Base-by-base conservation (phyloP, 2,888 invertebrate genomes). In the Lithophane leautieri region DNA sequence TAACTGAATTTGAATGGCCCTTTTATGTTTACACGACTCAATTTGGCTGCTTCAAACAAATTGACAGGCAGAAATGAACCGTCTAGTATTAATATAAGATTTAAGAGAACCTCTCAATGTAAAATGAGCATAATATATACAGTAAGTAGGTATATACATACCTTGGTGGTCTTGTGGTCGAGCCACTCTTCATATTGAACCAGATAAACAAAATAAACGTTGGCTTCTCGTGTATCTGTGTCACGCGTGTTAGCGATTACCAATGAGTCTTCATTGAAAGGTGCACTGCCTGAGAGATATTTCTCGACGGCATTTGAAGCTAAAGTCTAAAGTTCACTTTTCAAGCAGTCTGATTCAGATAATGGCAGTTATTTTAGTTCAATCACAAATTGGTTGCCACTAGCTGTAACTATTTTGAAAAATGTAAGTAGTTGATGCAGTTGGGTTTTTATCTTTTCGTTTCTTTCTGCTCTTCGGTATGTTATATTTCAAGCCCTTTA, bases 211-310 rank as follows among this genome's bases (percentile, higher is more conserved):
- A 67, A 54, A n/a, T 54, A 67, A n/a, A 67, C 34, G 52, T 34
- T 2, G 1, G n/a, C 19, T 34, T 16, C 16, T 54, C 50, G 11
- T 7, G n/a, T 60, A 50, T 74, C 40, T 74, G 50, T 73, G 75
- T 52, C 75, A 52, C 47, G 28, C 74, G 28, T 73, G 60, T 42
- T n/a, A n/a, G 3, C 14, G 14, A 73, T 74, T 16, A 61, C 60
- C n/a, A 74, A 42, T 60, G 9, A 6, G 25, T 42, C 19, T 60
- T 28, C 16, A 70, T 54, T 54, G n/a, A 34, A 50, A 16, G 28
- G 22, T 11, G 6, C 34, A 34, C 34, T 34, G 34, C 34, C 34
- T 34, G 34, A 34, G 34, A 34, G 34, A 34, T 34, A 34, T 34
- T 34, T 34, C 34, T 34, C 34, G 34, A 34, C 34, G 34, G 34